phyloP scores from a whole-genome alignment of 2,888 invertebrate species.

The Cephus nigrinus region DNA sequence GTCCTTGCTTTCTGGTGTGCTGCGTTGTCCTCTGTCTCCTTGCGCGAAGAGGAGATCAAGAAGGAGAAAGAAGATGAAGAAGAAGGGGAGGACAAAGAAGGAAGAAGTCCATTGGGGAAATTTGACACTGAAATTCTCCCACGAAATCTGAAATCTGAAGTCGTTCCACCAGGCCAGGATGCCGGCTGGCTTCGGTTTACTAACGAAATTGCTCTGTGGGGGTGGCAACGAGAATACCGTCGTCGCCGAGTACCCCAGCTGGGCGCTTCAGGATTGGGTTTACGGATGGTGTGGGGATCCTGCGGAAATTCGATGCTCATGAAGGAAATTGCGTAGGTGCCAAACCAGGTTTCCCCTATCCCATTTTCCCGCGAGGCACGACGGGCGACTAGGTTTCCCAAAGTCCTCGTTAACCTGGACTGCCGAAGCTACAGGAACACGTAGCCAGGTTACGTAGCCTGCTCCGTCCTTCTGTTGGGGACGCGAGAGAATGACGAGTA shows the following conservation, averaged over 20 bases:
- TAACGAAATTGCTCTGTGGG: slow-evolving; percentile 35
- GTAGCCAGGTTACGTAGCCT: background rate
- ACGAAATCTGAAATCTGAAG: slow-evolving; percentile 9
- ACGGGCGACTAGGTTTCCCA: slow-evolving; percentile 1
- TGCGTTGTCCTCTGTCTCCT: background rate
- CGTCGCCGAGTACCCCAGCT: slow-evolving; percentile 5
- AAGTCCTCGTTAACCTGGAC: background rate
- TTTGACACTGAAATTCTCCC: slow-evolving; percentile 4
- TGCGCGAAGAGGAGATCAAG: background rate
- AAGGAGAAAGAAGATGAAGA: background rate
- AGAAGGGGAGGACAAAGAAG: background rate
- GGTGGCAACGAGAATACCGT: slow-evolving; percentile 28
- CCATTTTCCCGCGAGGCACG: slow-evolving; percentile 1
- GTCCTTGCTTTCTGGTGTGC: background rate
- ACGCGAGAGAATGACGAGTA: background rate
- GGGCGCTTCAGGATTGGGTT: slow-evolving; percentile 37
- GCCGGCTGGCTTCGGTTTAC: slow-evolving; percentile 29
- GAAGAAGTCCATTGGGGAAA: background rate
- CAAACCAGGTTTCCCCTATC: slow-evolving; percentile 46
- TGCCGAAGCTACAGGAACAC: background rate
- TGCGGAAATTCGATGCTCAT: slow-evolving; percentile 55
- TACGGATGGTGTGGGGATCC: slow-evolving; percentile 31
- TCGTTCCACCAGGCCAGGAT: slow-evolving; percentile 5
- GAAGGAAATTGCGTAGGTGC: slow-evolving; percentile 56
- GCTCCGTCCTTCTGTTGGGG: background rate